Evolutionary conservation across 2,888 invertebrate species (phyloP).

Genomic region (Mechanitis messenoides): DNA sequence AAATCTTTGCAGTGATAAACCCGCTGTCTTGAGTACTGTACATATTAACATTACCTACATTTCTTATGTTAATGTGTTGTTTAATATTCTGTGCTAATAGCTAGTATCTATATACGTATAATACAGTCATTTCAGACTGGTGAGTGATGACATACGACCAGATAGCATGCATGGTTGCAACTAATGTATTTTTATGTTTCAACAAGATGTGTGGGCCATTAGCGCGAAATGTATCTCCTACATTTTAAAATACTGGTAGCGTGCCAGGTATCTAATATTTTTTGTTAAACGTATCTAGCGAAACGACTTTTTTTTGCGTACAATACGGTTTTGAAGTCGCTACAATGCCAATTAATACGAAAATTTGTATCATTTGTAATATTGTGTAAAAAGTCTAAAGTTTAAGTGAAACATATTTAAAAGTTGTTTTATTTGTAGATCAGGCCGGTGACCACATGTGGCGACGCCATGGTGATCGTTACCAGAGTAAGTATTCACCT

Average conservation of each 20-base stretch:
- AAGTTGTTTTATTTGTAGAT: conserved; percentile 50
- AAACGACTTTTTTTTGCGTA: neutral
- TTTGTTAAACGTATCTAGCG: neutral
- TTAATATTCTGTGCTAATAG: too few species aligned
- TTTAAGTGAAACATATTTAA: conserved; percentile 1
- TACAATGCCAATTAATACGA: neutral
- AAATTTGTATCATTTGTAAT: neutral
- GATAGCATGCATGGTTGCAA: conserved; percentile 11
- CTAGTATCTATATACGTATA: too few species aligned
- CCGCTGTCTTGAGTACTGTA: too few species aligned
- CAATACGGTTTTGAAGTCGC: neutral
- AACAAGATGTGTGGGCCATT: neutral
- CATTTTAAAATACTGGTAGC: neutral
- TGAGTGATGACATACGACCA: conserved; percentile 8
- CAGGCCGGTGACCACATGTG: conserved; percentile 73
- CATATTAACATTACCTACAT: too few species aligned
- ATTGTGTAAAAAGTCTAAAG: neutral
- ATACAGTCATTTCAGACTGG: conserved; percentile 5
- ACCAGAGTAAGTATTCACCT: conserved; percentile 79
- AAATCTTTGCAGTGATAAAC: too few species aligned
- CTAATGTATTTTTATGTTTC: conserved; percentile 17
- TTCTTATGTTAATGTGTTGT: too few species aligned
- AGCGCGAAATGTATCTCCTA: neutral
- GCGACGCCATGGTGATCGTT: conserved; percentile 85
- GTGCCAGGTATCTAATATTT: conserved; percentile 4